Conservation (phyloP, 2,797 vertebrate genomes). For the Masticophis lateralis region DNA sequence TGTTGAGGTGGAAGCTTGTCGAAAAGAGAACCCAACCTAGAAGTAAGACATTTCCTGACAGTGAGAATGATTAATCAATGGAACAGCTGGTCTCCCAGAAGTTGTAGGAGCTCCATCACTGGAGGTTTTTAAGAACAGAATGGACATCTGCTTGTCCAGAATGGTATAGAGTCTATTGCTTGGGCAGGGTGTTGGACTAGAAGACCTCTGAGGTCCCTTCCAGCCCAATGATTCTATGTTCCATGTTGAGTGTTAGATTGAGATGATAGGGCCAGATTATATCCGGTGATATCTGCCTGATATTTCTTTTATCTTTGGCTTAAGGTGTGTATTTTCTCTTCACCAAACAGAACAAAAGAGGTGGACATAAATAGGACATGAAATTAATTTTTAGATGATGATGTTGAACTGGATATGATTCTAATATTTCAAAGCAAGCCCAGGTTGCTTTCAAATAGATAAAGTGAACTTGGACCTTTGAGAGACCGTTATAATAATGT, state of each 20-base stretch:
- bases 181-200: neutral
- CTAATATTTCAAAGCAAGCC: neutral
- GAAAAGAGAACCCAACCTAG: neutral
- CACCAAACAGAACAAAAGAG: neutral
- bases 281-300: neutral
- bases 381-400: neutral
- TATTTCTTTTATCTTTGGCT: neutral
- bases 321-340: neutral
- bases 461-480: neutral
- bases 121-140: neutral
- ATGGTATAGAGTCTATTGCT: neutral
- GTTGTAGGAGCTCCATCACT: neutral
- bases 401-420: neutral
- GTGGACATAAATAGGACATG: neutral
- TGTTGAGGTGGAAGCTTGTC: neutral
- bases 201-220: neutral
- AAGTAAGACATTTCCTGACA: neutral
- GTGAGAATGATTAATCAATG: neutral
- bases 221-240: neutral
- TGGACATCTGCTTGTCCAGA: neutral
- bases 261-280: neutral
- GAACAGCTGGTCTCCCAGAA: neutral
- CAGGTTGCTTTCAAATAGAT: neutral
- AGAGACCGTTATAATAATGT: neutral
- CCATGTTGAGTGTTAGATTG: neutral